Conservation (phyloP, 2,797 vertebrate species). For the Onychomys torridus region DNA sequence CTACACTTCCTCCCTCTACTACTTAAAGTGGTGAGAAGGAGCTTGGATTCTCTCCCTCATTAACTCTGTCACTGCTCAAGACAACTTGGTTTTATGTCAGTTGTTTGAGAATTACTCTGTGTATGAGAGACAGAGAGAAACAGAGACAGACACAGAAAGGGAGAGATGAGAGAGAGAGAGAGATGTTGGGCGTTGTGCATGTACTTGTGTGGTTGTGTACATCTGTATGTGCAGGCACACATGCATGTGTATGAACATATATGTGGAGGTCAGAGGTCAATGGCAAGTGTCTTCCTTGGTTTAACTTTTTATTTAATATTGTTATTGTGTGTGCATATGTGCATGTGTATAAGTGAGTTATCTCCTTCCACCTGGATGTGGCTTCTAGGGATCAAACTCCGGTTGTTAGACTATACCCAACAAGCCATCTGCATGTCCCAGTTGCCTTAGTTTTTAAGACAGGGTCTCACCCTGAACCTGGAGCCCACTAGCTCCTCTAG, state of each 20-base stretch:
- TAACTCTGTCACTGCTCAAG: background rate
- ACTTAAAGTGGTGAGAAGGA: constrained; percentile 43
- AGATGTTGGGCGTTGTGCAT: rapidly evolving
- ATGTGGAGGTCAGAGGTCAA: background rate
- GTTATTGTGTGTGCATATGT: background rate
- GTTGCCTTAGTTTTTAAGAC: background rate
- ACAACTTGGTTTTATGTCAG: constrained; percentile 19
- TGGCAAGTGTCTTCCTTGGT: background rate
- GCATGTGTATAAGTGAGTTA: too few relatives aligned
- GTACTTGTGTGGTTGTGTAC: background rate
- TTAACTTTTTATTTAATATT: background rate
- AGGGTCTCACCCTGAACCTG: background rate
- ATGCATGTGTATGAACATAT: background rate
- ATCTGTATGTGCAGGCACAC: background rate
- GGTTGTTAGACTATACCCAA: too few relatives aligned
- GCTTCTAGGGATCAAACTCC: background rate
- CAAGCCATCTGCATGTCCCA: background rate
- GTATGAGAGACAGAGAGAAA: rapidly evolving
- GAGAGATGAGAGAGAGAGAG: background rate
- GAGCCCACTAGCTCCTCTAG: background rate
- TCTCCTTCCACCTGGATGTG: background rate
- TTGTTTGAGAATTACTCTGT: constrained; percentile 9
- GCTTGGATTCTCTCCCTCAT: constrained; percentile 4
- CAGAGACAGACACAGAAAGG: background rate
- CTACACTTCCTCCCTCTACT: constrained; percentile 48